Base-by-base conservation (phyloP, 2,797 vertebrate genomes). In the Pseudochirops cupreus region DNA sequence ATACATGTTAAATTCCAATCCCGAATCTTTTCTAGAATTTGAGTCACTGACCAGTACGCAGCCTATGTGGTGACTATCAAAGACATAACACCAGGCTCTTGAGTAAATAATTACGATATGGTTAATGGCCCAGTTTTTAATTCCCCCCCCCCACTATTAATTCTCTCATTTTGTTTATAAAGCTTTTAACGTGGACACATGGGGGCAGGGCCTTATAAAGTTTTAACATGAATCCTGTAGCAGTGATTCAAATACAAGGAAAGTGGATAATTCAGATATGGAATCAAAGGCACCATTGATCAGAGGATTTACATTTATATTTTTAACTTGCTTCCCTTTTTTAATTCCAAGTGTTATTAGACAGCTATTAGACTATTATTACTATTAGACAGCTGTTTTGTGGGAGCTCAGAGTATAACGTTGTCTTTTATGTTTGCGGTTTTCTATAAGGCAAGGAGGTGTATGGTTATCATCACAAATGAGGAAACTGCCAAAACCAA, bases 211-310 rank as follows among this genome's bases (percentile, higher is more conserved):
- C 59, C 93, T 97, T 67, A 29, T 57, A 56, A 92, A 56, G 58
- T 57, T 52, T 55, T 93, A 54, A 55, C 3, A 39, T 39, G 62
- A n/a, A 39, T 54, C 92, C 46, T 94, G 67, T 16, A 50, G n/a
- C 92, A 95, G 90, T 59, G 93, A 18, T 94, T 96, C 39, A 92
- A 16, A 59, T 92, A 56, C 28, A 50, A 59, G 90, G n/a, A 31
- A 56, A 91, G n/a, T 94, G 93, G 53, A 91, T 95, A 28, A 52
- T 89, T 92, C 74, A 16, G 93, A 56, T 54, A 21, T 33, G 74
- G 26, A 94, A 90, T 91, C 93, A 93, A 12, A 91, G 90, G 95
- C 67, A 91, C 91, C 93, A 91, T 11, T 89, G 50, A 50, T 74
- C 39, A 56, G 87, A 5, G 90, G 93, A 56, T 93, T 97, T 95